These are phyloP conservation scores for Drosophila buzzatii DNA, from an alignment of 2,888 invertebrate genomes.

Conservation along the genomic window DNA sequence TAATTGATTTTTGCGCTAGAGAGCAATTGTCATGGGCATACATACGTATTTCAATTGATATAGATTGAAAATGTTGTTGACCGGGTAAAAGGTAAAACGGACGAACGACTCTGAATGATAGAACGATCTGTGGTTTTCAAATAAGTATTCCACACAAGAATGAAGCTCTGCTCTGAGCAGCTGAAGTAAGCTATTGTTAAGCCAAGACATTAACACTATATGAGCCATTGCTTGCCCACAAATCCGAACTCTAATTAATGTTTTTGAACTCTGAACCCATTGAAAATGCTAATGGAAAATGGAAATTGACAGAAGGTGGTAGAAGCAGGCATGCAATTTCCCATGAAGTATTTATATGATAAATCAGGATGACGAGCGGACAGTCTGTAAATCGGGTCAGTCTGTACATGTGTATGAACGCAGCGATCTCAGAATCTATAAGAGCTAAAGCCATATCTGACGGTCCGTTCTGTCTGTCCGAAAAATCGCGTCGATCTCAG, in stretches of 20 bases:
- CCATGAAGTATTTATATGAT: too few relatives aligned
- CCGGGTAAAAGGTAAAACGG: background rate
- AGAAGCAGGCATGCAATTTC: too few relatives aligned
- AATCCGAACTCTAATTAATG: background rate
- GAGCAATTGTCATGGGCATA: conserved; percentile 56
- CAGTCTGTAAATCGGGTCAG: too few relatives aligned
- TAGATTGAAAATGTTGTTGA: conserved; percentile 30
- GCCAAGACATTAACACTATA: background rate
- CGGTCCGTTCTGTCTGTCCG: too few relatives aligned
- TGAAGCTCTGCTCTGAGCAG: conserved; percentile 1
- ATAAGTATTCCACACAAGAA: background rate
- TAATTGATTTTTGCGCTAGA: conserved; percentile 74
- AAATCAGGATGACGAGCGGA: too few relatives aligned
- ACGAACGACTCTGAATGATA: background rate
- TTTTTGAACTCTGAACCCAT: background rate
- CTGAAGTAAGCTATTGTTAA: background rate
- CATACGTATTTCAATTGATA: conserved; percentile 48
- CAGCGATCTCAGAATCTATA: too few relatives aligned
- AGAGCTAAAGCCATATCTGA: too few relatives aligned
- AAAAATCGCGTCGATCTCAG: too few relatives aligned
- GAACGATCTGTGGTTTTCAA: conserved; percentile 24
- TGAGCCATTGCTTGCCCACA: background rate
- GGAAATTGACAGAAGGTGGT: background rate
- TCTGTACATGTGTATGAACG: too few relatives aligned
- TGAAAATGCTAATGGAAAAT: background rate